These are phyloP conservation scores for Argyresthia albistria DNA, from an alignment of 2,888 invertebrate genomes.

Conservation along the genomic window DNA sequence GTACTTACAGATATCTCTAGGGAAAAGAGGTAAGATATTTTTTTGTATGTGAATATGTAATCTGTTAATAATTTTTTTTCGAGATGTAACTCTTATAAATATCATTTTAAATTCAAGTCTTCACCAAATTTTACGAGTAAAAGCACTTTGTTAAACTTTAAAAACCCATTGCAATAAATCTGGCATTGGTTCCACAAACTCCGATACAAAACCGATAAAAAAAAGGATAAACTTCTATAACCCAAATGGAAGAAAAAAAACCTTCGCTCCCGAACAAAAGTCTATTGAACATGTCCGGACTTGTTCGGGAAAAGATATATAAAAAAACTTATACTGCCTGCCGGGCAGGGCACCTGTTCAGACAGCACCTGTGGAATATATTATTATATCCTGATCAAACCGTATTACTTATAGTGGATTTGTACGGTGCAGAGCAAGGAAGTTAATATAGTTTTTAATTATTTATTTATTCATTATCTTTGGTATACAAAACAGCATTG, in stretches of 20 bases:
- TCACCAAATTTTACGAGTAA: background rate
- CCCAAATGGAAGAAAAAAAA: conserved; percentile 38
- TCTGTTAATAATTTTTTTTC: too few relatives aligned
- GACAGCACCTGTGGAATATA: conserved; percentile 55
- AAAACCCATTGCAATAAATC: conserved; percentile 43
- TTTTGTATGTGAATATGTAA: background rate
- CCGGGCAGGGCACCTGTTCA: conserved; percentile 41
- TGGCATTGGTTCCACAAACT: conserved; percentile 33
- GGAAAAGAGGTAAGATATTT: background rate
- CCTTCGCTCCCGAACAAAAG: conserved; percentile 39
- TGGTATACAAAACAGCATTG: too few relatives aligned
- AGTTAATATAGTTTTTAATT: background rate
- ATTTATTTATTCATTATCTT: too few relatives aligned
- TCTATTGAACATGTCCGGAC: conserved; percentile 59
- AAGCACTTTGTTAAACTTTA: conserved; percentile 21
- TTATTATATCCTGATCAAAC: conserved; percentile 26
- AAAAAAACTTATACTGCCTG: conserved; percentile 18
- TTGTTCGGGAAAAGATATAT: conserved; percentile 21
- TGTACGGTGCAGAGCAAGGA: background rate
- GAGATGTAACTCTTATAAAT: background rate
- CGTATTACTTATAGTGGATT: conserved; percentile 13
- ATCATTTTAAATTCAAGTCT: background rate
- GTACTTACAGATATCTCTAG: too few relatives aligned
- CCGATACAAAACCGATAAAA: conserved; percentile 17
- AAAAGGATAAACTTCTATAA: conserved; percentile 26